Evolutionary conservation across 2,797 vertebrate genomes (phyloP), one percentile per base, ranked within the genome.

Genomic region (Cetoscarus ocellatus): DNA sequence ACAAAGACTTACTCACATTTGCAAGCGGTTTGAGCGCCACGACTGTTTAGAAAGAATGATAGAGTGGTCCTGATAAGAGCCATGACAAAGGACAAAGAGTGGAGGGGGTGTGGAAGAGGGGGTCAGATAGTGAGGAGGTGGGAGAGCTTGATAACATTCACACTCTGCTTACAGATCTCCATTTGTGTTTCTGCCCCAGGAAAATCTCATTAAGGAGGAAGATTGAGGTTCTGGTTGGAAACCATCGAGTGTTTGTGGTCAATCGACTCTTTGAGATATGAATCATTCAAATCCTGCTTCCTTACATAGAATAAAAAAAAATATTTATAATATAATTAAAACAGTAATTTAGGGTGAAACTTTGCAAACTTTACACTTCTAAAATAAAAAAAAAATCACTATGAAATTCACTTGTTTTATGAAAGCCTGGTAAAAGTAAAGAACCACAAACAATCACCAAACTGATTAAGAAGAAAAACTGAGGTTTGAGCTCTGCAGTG

Each of bases 1-100:
- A 95, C 94, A 95, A 95, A 95, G 93, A 91, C 90, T 84, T 85
- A 87, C 88, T 94, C 78, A 92, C 88, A 95, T 93, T 94, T 92
- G 92, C 91, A 91, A 93, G 90, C 83, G 86, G 86, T 93, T 90
- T 90, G 83, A 91, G 88, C 58, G 73, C 85, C 86, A 64, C 79
- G 27, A 84, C 82, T 82, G 73, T 87, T 91, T 89, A 83, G 86
- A 91, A 87, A 91, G 91, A 94, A 92, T 93, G 94, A 94, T 92
- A 90, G 91, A 95, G 91, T 93, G 90, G 83, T 44, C 47, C 91
- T 93, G 95, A 95, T 95, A 94, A 94, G 89, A 88, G 88, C 72
- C 82, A 88, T 90, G 92, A 95, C 93, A 93, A 93, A 92, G 86
- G 83, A 88, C 85, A 81, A 86, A 86, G 89, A 79, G 74, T 77